Evolutionary conservation across 2,888 invertebrate genomes (phyloP), one percentile per base, ranked within the genome.

Genomic region (Rhagium mordax): DNA sequence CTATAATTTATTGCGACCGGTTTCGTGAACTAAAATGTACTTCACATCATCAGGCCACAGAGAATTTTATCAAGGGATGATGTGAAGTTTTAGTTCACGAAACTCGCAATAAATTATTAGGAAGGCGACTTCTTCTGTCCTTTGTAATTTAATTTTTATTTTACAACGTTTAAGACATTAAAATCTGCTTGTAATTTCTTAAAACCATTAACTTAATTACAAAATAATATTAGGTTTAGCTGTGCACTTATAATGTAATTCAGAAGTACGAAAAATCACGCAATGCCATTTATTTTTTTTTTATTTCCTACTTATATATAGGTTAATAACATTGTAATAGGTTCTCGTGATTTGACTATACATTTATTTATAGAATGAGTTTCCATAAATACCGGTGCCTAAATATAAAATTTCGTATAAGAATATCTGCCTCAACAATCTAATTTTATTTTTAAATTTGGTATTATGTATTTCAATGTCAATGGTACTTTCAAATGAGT

Each of bases 381-480:
- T n/a, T 27, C 55, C 16, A 57, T 57, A 57, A 57, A 57, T 57
- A 57, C 5, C n/a, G 13, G 27, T n/a, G 6, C 7, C 15, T 57
- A 41, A 15, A 24, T 57, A 24, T 57, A 15, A 57, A 27, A 57
- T 15, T 27, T n/a, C 5, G 7, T 57, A 13, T 55, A 57, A 13
- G 7, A 57, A 57, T 24, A 27, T 57, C 27, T 27, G n/a, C 15
- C n/a, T n/a, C 15, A 27, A 27, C n/a, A 57, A 21, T 21, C 51
- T 51, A 51, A 18, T 24, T 15, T 41, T 55, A 55, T 55, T 55
- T 55, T 24, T 41, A 41, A 41, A 41, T 41, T 41, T 41, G 41
- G 41, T 4, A n/a, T 41, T 13, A 4, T n/a, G n/a, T n/a, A 4
- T 41, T 41, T 41, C 41, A 41, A 41, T n/a, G 41, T 41, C 41